Percentiles rank a stretch among this genome's conserved stretches.
These are phyloP conservation scores for Cremastinae sp. DNA, from an alignment of 2,888 invertebrate genomes.

Conservation along the genomic window DNA sequence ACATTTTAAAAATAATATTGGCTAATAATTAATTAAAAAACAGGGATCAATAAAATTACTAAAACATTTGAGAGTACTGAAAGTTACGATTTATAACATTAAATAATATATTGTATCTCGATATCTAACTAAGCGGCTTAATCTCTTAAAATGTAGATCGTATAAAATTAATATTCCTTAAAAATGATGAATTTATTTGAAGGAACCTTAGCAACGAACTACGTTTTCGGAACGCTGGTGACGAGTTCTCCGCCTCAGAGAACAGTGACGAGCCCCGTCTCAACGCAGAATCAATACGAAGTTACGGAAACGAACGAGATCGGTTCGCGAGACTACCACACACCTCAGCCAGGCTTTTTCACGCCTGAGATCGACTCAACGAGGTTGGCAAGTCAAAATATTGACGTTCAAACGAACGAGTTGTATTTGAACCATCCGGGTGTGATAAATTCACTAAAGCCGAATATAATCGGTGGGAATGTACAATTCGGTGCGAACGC, in stretches of 20 bases:
- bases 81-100: too few species aligned
- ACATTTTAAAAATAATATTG: too few species aligned
- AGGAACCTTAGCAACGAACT: constrained; percentile 59
- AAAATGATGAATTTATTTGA: background rate
- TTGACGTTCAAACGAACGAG: constrained; percentile 70
- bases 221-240: constrained; percentile 62
- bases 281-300: constrained; percentile 72
- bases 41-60: too few species aligned
- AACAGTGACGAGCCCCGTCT: constrained; percentile 65
- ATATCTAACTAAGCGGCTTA: too few species aligned
- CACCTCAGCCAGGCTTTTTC: constrained; percentile 67
- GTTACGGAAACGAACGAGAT: constrained; percentile 74
- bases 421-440: constrained; percentile 68
- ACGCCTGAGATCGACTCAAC: constrained; percentile 70
- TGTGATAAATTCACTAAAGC: constrained; percentile 38
- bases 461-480: constrained; percentile 61
- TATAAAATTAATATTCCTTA: too few species aligned
- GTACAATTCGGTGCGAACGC: constrained; percentile 67
- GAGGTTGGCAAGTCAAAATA: constrained; percentile 66
- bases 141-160: too few species aligned
- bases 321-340: constrained; percentile 66
- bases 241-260: constrained; percentile 66
- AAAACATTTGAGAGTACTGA: too few species aligned
- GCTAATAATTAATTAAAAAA: too few species aligned
- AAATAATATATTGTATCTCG: too few species aligned